Percentiles rank a stretch among this genome's conserved stretches.
phyloP scores from a whole-genome alignment of 1,140 invertebrate genomes.

The Diprion similis region DNA sequence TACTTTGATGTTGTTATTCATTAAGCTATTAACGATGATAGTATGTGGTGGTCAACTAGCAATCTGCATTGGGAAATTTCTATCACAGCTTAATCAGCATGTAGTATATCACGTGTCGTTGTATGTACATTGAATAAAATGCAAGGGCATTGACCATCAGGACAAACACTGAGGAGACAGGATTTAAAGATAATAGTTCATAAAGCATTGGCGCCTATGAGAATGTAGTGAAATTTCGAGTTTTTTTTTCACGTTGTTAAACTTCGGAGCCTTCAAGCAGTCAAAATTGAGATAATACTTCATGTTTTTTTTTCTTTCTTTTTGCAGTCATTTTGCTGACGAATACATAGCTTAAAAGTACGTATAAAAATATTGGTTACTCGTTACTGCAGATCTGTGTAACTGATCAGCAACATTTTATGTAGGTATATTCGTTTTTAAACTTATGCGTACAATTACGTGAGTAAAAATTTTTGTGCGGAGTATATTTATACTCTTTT shows the following conservation, averaged over 20 bases:
- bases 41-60: neutral
- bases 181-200: neutral
- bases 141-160: neutral
- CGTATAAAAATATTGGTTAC: neutral
- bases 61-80: neutral
- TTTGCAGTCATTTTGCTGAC: neutral
- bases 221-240: too few species aligned
- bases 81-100: too few species aligned
- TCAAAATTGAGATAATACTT: too few species aligned
- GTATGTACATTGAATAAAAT: neutral
- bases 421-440: neutral
- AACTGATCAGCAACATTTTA: too few species aligned
- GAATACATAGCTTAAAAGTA: neutral
- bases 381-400: neutral
- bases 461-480: too few species aligned
- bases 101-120: too few species aligned
- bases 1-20: conserved; percentile 34
- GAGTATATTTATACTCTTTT: too few species aligned
- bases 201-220: neutral
- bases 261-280: too few species aligned
- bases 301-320: too few species aligned
- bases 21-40: neutral
- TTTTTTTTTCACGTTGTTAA: too few species aligned
- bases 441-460: neutral
- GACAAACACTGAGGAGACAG: neutral